Conservation (phyloP, 2,113 vertebrate genomes). For the Galeopterus variegatus region DNA sequence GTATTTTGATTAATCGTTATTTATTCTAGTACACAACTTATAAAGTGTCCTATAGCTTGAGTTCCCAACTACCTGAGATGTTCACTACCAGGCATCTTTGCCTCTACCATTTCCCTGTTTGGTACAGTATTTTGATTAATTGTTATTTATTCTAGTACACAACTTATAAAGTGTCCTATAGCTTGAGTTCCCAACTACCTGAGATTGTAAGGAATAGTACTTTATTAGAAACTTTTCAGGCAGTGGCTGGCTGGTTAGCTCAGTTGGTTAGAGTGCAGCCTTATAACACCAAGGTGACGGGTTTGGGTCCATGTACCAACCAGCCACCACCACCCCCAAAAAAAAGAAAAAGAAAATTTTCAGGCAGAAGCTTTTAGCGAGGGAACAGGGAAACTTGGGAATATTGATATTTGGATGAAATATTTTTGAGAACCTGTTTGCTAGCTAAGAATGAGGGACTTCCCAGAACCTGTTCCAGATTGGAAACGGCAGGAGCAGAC, state of each 20-base stretch:
- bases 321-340: not conserved
- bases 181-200: not conserved
- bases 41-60: not conserved
- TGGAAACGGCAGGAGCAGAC: not conserved
- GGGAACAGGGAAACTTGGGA: not conserved
- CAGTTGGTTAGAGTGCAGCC: too few relatives aligned
- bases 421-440: conserved; percentile 32
- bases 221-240: not conserved
- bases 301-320: too few relatives aligned
- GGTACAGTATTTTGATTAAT: not conserved
- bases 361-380: not conserved
- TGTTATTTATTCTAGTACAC: conserved; percentile 1
- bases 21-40: conserved; percentile 9
- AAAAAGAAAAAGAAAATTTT: not conserved
- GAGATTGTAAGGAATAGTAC: conserved; percentile 10
- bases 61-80: not conserved
- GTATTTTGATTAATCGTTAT: not conserved
- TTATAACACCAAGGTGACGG: too few relatives aligned
- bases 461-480: not conserved
- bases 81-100: not conserved
- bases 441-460: conserved; percentile 9
- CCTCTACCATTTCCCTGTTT: not conserved
- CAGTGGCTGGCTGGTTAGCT: not conserved
- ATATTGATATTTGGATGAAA: conserved; percentile 13
- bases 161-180: not conserved